Evolutionary conservation across 1,140 invertebrate species (phyloP), one percentile per base, ranked within the genome.

Genomic region (Cephus cinctus): DNA sequence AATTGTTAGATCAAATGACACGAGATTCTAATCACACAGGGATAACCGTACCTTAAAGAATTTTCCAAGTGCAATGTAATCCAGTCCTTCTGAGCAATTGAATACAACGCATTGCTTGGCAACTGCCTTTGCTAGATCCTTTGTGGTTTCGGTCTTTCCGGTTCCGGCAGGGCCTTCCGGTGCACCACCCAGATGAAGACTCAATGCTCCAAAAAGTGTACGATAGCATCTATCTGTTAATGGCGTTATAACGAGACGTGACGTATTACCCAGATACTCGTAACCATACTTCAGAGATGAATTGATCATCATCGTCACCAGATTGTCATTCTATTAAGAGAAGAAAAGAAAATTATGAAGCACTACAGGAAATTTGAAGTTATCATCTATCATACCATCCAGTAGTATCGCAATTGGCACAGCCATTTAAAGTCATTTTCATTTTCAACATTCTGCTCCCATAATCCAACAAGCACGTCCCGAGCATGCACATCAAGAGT

Each of bases 91-190:
- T 0, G 94, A 97, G 66, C 95, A 98, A 79, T 98, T 98, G 67
- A 98, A 98, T 0, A 97, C 94, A 4, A 98, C 92, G 66, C 94
- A 98, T 67, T 97, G 93, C 63, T 96, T 96, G 0, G 94, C 94
- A 1, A 98, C 87, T 5, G 94, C 93, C 75, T 97, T 98, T 0
- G 94, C 94, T 53, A 98, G 77, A 83, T 98, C 95, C 76, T 98
- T 98, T 0, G 89, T 94, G 0, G 94, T 97, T 76, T 98, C 95
- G 1, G 94, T 97, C 76, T 98, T 98, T 15, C 96, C 96, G 1
- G 94, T 90, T 25, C 94, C 94, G 3, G 95, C 94, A 0, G 95
- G 94, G 6, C 95, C 95, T 79, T 96, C 93, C 0, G 93, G 92
- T 12, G 94, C 93, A 19, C 94, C 94, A 36, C 87, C 77, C 46